Base-by-base conservation (phyloP, 2,797 vertebrate species). In the Halcyon leucocephala region DNA sequence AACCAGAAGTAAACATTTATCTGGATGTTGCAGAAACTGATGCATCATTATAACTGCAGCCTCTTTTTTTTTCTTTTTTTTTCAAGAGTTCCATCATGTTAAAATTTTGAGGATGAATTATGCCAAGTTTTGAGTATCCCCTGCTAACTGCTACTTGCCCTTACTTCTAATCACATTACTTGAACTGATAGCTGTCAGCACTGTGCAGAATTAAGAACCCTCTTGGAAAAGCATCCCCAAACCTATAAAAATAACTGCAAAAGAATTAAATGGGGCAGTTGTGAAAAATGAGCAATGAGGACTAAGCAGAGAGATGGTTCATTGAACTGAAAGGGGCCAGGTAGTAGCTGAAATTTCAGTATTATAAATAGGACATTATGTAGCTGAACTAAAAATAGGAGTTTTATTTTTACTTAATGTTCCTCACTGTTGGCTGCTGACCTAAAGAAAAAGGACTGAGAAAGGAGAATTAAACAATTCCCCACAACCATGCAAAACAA, bases 341-440 rank as follows among this genome's bases (percentile, higher is more conserved):
- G 86, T 86, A 95, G 78, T 91, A 95, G 90, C 90, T 95, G 92
- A 96, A 93, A 93, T 86, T 93, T 95, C 92, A 86, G 88, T 71
- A 77, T 82, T 94, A 96, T 96, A 96, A 96, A 96, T 95, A 96
- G 96, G 72, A 78, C 73, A 92, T 97, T 95, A 96, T 94, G 89
- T 89, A 97, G 95, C 76, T 83, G 87, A 92, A 95, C 96, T 97
- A 97, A 97, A 97, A 96, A 97, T 97, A 97, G 91, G 64, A 86
- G 85, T 80, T 97, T 94, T 97, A 97, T 97, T 97, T 97, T 97
- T 97, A 96, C 91, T 93, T 96, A 71, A 89, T 93, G 95, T 83
- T 96, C 95, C 84, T 95, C 9, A 14, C 84, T 84, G 93, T 94
- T 95, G 88, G 76, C 85, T 95, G 94, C 83, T 91, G 93, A 96